Evolutionary conservation across 2,888 invertebrate species (phyloP).

Genomic region (Caenorhabditis becei): DNA sequence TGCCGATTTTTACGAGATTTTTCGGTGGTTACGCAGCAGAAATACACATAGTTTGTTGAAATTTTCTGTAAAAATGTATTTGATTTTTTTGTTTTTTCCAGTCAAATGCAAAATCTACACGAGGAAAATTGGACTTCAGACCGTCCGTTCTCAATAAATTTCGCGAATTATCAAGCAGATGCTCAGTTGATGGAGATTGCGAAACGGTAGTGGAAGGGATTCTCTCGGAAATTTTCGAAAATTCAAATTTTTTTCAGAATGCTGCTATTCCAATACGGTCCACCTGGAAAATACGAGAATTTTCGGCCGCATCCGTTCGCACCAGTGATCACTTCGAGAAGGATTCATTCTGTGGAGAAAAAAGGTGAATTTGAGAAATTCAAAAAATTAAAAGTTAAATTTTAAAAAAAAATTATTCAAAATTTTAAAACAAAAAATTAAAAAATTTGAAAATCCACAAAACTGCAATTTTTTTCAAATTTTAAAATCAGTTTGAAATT

Average conservation of each 20-base stretch:
- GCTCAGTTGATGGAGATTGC: slow-evolving; percentile 45
- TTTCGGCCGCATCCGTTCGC: slow-evolving; percentile 51
- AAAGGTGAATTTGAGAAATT: slow-evolving; percentile 38
- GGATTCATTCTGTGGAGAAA: slow-evolving; percentile 29
- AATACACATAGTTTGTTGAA: slow-evolving; percentile 57
- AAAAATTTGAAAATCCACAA: no score
- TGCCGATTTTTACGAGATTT: slow-evolving; percentile 68
- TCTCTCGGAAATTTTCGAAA: not conserved
- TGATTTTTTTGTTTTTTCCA: not conserved
- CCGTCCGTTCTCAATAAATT: slow-evolving; percentile 28
- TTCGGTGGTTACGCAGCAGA: slow-evolving; percentile 54
- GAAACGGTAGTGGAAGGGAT: slow-evolving; percentile 3
- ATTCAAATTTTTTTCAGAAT: slow-evolving; percentile 15
- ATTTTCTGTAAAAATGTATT: slow-evolving; percentile 2
- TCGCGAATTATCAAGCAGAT: slow-evolving; percentile 58
- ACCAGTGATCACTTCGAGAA: slow-evolving; percentile 38
- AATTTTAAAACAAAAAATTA: no score
- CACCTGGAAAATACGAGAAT: slow-evolving; percentile 10
- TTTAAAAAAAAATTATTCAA: no score
- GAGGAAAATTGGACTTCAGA: slow-evolving; percentile 45
- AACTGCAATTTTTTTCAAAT: not conserved
- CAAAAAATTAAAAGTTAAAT: no score
- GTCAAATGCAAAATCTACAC: slow-evolving; percentile 52
- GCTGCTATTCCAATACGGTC: slow-evolving; percentile 54
- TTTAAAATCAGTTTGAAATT: not conserved